These are phyloP conservation scores for Fissipunctia ypsillon DNA, from an alignment of 2,888 invertebrate genomes.

Conservation along the genomic window DNA sequence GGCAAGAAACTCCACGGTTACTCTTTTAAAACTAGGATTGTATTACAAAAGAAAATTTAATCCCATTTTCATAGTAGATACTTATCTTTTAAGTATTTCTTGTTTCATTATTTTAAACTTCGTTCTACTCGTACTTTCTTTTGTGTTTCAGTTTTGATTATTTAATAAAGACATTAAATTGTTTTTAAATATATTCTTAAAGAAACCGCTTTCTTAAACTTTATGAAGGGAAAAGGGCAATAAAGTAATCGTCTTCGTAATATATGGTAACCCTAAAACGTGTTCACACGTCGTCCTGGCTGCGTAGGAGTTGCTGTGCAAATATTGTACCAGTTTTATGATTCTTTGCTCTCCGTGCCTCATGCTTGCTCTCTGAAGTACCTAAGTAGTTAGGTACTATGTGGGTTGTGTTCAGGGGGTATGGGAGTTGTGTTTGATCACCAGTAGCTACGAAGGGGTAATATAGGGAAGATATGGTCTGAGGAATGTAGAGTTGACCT, in stretches of 20 bases:
- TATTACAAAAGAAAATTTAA: no score
- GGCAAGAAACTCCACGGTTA: not conserved
- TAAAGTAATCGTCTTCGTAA: slow-evolving; percentile 25
- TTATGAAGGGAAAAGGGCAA: slow-evolving; percentile 11
- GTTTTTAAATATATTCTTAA: slow-evolving; percentile 1
- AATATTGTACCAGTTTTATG: slow-evolving; percentile 56
- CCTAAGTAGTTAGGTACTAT: not conserved
- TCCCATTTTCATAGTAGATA: not conserved
- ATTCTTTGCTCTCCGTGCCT: slow-evolving; percentile 31
- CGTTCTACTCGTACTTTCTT: not conserved
- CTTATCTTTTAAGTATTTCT: not conserved
- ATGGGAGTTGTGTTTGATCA: slow-evolving; percentile 17
- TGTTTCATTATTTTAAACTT: slow-evolving; percentile 3
- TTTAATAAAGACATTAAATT: slow-evolving; percentile 11
- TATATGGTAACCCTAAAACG: slow-evolving; percentile 21
- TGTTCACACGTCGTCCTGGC: slow-evolving; percentile 32
- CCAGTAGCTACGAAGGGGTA: slow-evolving; percentile 3
- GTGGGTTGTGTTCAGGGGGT: not conserved
- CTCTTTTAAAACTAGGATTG: not conserved
- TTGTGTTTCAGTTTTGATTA: not conserved
- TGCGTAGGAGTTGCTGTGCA: slow-evolving; percentile 51
- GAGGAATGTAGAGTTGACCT: not conserved
- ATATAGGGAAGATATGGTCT: not conserved
- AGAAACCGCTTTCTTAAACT: slow-evolving; percentile 17
- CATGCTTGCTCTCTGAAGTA: slow-evolving; percentile 14